Base-by-base conservation (phyloP, 2,888 invertebrate genomes). In the Cinara cedri region DNA sequence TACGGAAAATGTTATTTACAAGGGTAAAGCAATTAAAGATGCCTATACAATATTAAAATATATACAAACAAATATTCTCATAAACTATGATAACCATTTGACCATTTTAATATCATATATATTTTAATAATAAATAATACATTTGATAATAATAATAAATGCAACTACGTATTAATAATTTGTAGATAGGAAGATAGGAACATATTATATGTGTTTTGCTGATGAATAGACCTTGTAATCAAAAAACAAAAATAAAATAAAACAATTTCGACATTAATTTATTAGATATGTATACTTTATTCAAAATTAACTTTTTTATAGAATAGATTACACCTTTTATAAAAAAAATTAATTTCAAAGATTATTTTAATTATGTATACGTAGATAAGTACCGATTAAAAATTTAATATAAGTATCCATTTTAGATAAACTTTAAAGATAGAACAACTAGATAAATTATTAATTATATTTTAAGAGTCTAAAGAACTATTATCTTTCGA, bases 61-160 rank as follows among this genome's bases (percentile, higher is more conserved):
- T 68, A 54, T 14, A 70, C 54, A 70, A 71, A 42, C n/a, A 71
- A 42, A 70, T 24, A 21, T 57, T 55, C 44, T 10, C 21, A 44
- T 24, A 44, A 71, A 55, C 21, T 24, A n/a, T 57, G 57, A 71
- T 71, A 57, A 71, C 44, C 44, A 24, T 44, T 66, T 71, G 71
- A 71, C 55, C 71, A 44, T 55, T 44, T 57, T 42, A 21, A 55
- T 24, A n/a, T 57, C 11, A 55, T 34, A 21, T 57, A 51, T 54
- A n/a, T n/a, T n/a, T 16, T 44, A 54, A 71, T 34, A 34, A 34
- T 57, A 57, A 55, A 71, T 42, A 14, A 42, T 44, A 21, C 1
- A 44, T 24, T 57, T 44, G 16, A 44, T 71, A 24, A 57, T 57
- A 44, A 34, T 19, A 71, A 71, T 57, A 11, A 71, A 19, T 21